Evolutionary conservation across 1,140 invertebrate genomes (phyloP), one percentile per base, ranked within the genome.

Genomic region (Phocides pigmalion): DNA sequence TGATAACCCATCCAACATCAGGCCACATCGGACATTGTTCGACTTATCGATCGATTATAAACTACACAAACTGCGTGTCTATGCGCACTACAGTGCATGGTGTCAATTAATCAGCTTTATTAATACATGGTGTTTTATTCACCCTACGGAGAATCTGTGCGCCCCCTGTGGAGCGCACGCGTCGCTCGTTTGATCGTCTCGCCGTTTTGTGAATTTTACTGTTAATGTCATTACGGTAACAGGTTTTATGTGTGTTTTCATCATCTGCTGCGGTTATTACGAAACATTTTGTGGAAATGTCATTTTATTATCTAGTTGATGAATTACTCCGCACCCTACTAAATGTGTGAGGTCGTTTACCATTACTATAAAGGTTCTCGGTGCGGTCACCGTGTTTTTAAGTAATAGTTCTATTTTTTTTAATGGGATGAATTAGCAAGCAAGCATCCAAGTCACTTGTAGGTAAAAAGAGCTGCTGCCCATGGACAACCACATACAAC

Each of bases 101-200:
- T 28, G 12, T 35, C 22, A 44, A 58, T 58, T 58, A 50, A 62
- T 62, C 20, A 50, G 35, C 15, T 62, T 53, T 37, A 53, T 54
- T 67, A 37, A 56, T 67, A 56, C 25, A 59, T 20, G 16, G 41
- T 46, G 41, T 59, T 46, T 74, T 66, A 68, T 63, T 71, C 65
- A 68, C 72, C 72, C 72, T 62, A 64, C 59, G 50, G 46, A 28
- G 51, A 64, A 47, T 46, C 56, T 46, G 25, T 39, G 62, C 59
- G 42, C 61, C 70, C 76, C 87, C 87, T 67, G 79, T 59, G 51
- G 81, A 61, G 82, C 76, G 76, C 84, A 88, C 85, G 82, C 82
- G 82, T 71, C 78, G 66, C 77, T 79, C 81, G 73, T 77, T 41
- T 58, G 39, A 58, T 58, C 61, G 58, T 58, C 76, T 58, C 63